These are phyloP conservation scores for Myrmophylax atrothorax DNA, from an alignment of 2,113 vertebrate genomes.

Conservation along the genomic window DNA sequence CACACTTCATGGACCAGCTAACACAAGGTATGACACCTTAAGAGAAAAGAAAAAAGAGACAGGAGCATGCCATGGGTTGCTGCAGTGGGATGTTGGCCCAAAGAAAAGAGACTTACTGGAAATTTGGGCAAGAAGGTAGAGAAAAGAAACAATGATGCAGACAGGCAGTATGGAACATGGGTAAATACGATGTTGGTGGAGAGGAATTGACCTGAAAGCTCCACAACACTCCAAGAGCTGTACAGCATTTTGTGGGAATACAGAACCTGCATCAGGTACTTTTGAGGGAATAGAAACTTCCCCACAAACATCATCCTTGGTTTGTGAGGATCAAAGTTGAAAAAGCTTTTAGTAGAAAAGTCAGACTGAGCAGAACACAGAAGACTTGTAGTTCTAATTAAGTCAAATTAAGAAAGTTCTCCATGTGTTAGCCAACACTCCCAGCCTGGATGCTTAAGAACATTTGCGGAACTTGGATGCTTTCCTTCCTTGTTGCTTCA, in stretches of 20 bases:
- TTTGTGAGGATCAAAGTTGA: not conserved
- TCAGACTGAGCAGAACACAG: constrained; percentile 10
- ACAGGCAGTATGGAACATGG: constrained; percentile 39
- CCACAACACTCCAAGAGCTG: not conserved
- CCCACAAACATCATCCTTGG: not conserved
- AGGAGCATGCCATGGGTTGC: constrained; percentile 32
- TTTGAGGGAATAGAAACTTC: not conserved
- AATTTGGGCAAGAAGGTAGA: not conserved
- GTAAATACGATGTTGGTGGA: not conserved
- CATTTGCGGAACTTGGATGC: not conserved
- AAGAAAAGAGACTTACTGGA: not conserved
- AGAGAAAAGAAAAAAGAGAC: constrained; percentile 3
- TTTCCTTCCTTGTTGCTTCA: not conserved
- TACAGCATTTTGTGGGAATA: not conserved
- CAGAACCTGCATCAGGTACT: not conserved
- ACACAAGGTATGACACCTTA: not conserved
- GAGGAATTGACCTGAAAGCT: not conserved
- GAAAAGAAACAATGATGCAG: constrained; percentile 21
- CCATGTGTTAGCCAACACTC: not conserved
- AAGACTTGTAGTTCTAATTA: not conserved
- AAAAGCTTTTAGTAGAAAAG: not conserved
- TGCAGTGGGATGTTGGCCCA: not conserved
- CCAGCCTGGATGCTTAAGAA: not conserved
- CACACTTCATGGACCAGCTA: not conserved
- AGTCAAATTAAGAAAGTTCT: not conserved